Percentiles rank a stretch among this genome's conserved stretches.
Conservation (phyloP, 2,888 invertebrate species). For the Luperina testacea region DNA sequence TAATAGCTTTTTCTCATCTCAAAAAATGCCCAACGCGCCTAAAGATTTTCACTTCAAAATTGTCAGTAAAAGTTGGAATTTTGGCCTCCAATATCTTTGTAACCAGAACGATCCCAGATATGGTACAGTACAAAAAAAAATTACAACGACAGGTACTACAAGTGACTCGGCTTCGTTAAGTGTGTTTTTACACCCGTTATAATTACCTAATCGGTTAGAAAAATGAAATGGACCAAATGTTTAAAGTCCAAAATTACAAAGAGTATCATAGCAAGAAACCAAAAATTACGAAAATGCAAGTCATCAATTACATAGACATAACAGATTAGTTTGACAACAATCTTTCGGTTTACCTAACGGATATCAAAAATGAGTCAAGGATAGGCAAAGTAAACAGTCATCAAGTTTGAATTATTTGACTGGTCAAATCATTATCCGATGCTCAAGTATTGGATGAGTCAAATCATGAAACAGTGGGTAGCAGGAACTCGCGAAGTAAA, state of each 20-base stretch:
- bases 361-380: constrained; percentile 4
- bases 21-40: too few relatives aligned
- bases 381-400: neutral
- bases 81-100: neutral
- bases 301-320: constrained; percentile 8
- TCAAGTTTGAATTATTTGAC: neutral
- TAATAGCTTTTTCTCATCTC: too few relatives aligned
- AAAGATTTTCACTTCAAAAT: too few relatives aligned
- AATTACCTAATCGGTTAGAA: neutral
- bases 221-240: neutral
- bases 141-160: neutral
- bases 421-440: neutral
- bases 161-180: neutral
- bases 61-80: neutral
- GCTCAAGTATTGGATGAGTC: neutral
- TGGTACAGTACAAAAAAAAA: neutral
- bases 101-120: neutral
- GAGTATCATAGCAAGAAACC: neutral
- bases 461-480: neutral
- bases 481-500: neutral
- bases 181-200: neutral
- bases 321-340: neutral
- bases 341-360: constrained; percentile 21
- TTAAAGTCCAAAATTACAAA: neutral
- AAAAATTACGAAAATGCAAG: neutral